Evolutionary conservation across 2,113 vertebrate species (phyloP).

Genomic region (Pseudopodoces humilis): DNA sequence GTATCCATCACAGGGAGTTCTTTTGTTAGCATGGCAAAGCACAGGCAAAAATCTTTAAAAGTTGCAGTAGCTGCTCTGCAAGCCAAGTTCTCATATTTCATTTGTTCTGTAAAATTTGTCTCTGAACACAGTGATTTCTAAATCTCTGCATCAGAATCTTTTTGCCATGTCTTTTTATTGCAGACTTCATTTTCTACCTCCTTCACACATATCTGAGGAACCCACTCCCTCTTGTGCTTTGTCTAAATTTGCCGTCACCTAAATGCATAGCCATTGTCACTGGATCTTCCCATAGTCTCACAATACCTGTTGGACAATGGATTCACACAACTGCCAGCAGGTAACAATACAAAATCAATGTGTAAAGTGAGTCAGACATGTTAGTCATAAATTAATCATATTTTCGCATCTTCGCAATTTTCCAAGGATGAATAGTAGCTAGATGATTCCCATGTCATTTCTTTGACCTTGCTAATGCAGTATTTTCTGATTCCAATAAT

Average conservation of each 20-base stretch:
- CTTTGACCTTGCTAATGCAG: background rate
- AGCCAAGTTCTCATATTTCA: background rate
- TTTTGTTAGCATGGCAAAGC: background rate
- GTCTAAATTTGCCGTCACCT: background rate
- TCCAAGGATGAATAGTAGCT: background rate
- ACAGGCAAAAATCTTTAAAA: background rate
- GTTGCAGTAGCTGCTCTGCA: background rate
- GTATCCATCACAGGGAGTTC: background rate
- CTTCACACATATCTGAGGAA: background rate
- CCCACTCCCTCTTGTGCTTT: background rate
- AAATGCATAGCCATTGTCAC: background rate
- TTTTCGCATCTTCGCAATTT: background rate
- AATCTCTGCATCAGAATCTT: background rate
- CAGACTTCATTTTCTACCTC: background rate
- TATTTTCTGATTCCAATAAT: background rate
- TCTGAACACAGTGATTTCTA: background rate
- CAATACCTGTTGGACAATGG: background rate
- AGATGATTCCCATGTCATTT: background rate
- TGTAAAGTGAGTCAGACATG: background rate
- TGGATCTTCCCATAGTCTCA: background rate
- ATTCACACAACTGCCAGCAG: background rate
- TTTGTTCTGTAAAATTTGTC: background rate
- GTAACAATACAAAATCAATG: background rate
- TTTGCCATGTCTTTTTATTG: background rate
- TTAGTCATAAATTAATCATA: background rate